Percentiles rank a stretch among this genome's conserved stretches.
phyloP scores from a whole-genome alignment of 2,113 vertebrate species.

The Hippocampus abdominalis region DNA sequence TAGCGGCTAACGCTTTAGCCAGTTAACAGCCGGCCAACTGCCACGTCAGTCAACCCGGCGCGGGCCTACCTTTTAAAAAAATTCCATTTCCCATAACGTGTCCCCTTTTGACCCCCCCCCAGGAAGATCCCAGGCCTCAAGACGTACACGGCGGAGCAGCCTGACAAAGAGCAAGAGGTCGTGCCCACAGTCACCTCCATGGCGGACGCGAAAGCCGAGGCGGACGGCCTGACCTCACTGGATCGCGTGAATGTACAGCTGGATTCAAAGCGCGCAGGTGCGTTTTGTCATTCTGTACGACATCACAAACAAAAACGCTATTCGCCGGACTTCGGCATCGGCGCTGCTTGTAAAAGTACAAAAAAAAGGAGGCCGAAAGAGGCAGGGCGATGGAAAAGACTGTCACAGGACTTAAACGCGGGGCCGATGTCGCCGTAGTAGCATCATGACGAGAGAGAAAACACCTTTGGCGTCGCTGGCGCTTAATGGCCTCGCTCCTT shows the following conservation, averaged over 20 bases:
- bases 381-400: background rate
- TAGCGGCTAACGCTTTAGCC: no score
- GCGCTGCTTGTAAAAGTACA: background rate
- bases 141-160: constrained; percentile 62
- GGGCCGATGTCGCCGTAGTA: background rate
- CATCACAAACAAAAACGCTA: background rate
- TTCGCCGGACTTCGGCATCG: background rate
- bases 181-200: constrained; percentile 66
- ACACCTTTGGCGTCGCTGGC: background rate
- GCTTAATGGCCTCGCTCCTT: constrained; percentile 4
- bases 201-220: constrained; percentile 54
- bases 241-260: constrained; percentile 59
- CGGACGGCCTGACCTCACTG: constrained; percentile 53
- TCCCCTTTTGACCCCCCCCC: constrained; percentile 23
- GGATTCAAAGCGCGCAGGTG: constrained; percentile 61
- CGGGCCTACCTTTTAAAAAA: background rate
- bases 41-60: no score
- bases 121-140: constrained; percentile 68
- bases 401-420: background rate
- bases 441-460: background rate
- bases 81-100: background rate
- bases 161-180: constrained; percentile 72
- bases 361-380: background rate
- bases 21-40: no score
- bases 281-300: background rate